Base-by-base conservation (phyloP, 2,888 invertebrate genomes). In the Theodoxus fluviatilis region DNA sequence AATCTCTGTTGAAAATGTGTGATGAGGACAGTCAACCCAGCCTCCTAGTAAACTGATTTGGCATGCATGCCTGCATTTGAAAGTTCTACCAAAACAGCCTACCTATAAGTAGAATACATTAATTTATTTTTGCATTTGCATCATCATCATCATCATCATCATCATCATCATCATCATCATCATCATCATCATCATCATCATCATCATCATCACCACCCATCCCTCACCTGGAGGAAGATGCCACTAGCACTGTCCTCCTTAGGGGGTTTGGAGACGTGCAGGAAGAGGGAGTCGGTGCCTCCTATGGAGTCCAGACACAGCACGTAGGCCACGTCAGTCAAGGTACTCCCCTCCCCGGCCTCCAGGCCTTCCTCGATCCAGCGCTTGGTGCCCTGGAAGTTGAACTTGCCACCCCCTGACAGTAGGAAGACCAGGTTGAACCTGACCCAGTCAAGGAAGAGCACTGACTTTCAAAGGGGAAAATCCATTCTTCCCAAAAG, bases 261-360 rank as follows among this genome's bases (percentile, higher is more conserved):
- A 0, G 98, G 98, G 0, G 96, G 95, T 88, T 98, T 97, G 0
- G 98, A 98, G 7, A 98, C 97, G 87, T 99, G 98, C 89, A 97
- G 92, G 78, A 92, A 92, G 1, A 98, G 87, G 0, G 90, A 87
- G 37, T 92, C 90, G 0, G 91, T 89, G 0, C 91, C 88, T 9
- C 95, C 90, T 0, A 94, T 74, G 18, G 88, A 83, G 85, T 98
- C 98, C 74, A 98, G 87, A 85, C 97, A 98, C 84, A 98, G 90
- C 0, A 94, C 94, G 88, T 94, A 96, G 0, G 94, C 92, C 0
- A 95, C 93, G 83, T 96, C 95, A 91, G 95, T 88, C 61, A 90
- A 87, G 74, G 89, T 77, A 73, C 84, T 85, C 40, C 76, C 74
- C 43, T 85, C 85, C 95, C 90, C 93, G 94, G 91, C 92, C 84